Percentiles rank a stretch among this genome's conserved stretches.
Evolutionary conservation across 2,797 vertebrate species (phyloP).

Genomic region (Hylomyscus alleni): DNA sequence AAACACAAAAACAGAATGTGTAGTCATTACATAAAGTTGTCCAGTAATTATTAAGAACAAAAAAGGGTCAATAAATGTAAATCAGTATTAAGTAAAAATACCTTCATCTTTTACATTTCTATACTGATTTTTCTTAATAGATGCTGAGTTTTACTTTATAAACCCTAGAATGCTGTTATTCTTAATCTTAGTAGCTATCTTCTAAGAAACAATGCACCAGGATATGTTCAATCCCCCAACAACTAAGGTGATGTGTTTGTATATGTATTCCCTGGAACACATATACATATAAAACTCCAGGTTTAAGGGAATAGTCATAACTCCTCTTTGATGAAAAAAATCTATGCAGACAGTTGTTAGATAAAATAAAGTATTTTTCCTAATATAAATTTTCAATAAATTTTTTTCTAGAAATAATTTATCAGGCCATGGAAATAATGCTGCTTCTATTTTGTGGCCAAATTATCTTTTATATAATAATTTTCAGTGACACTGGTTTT

Average conservation of each 20-base stretch:
- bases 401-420: slow-evolving; percentile 62
- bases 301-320: slow-evolving; percentile 52
- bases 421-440: background rate
- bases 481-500: slow-evolving; percentile 37
- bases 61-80: slow-evolving; percentile 39
- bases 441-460: background rate
- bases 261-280: background rate
- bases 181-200: slow-evolving; percentile 62
- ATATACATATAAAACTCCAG: slow-evolving; percentile 3
- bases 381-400: background rate
- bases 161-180: slow-evolving; percentile 67
- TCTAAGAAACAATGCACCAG: background rate
- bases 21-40: slow-evolving; percentile 63
- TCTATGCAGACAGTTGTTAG: background rate
- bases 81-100: slow-evolving; percentile 57
- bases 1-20: slow-evolving; percentile 73
- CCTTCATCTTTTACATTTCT: background rate
- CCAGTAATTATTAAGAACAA: slow-evolving; percentile 54
- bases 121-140: slow-evolving; percentile 57
- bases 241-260: background rate
- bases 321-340: slow-evolving; percentile 50
- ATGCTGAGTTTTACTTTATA: slow-evolving; percentile 45
- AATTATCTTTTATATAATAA: slow-evolving; percentile 51
- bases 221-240: background rate
- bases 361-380: slow-evolving; percentile 36